Conservation (phyloP, 2,113 vertebrate species). For the Isichthys henryi region DNA sequence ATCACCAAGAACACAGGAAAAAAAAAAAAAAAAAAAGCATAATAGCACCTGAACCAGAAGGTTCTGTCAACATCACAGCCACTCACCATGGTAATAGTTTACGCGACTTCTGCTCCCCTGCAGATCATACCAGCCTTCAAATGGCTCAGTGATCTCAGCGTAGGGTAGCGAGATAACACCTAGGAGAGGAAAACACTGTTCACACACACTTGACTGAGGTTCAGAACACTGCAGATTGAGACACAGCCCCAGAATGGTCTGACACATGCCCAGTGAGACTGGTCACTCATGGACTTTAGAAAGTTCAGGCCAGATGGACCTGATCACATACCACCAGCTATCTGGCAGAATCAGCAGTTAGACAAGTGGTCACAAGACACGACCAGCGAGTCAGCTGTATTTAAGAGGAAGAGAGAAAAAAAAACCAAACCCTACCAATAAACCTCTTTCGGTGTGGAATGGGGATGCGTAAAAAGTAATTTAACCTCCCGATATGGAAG, state of each 20-base stretch:
- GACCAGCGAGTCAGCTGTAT: not conserved
- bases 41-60: not conserved
- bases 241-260: not conserved
- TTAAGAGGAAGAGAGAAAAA: not conserved
- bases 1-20: not conserved
- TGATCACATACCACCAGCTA: not conserved
- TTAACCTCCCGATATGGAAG: not conserved
- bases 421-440: no score
- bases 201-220: not conserved
- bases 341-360: not conserved
- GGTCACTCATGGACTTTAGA: not conserved
- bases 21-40: no score
- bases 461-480: not conserved
- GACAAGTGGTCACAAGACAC: constrained; percentile 21
- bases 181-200: constrained; percentile 20
- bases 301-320: not conserved
- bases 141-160: constrained; percentile 72
- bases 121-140: constrained; percentile 72
- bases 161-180: constrained; percentile 69
- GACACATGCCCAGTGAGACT: not conserved
- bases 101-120: constrained; percentile 57
- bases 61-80: no score
- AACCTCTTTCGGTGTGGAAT: no score
- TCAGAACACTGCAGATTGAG: not conserved
- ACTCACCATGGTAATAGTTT: constrained; percentile 61